Percentiles rank a stretch among this genome's conserved stretches.
Conservation (phyloP, 2,113 vertebrate species). For the Salvelinus fontinalis region DNA sequence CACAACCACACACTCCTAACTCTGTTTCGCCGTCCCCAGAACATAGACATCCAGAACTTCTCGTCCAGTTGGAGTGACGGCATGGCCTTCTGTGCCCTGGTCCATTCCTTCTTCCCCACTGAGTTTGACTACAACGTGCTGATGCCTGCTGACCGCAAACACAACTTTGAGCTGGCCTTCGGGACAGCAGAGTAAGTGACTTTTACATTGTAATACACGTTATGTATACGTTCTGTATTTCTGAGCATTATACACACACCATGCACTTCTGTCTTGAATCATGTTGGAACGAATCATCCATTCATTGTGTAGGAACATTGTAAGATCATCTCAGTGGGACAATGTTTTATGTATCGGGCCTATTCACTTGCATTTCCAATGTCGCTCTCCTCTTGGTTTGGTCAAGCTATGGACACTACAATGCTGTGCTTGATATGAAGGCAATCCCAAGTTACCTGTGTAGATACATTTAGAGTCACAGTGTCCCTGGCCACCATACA, state of each 20-base stretch:
- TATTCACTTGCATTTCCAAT: no score
- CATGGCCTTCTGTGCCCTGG: slow-evolving; percentile 96
- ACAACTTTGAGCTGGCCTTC: slow-evolving; percentile 96
- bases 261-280: no score
- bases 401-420: no score
- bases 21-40: slow-evolving; percentile 65
- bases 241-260: no score
- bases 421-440: no score
- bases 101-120: slow-evolving; percentile 95
- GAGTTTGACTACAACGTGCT: slow-evolving; percentile 91
- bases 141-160: slow-evolving; percentile 82
- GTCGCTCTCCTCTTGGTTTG: no score
- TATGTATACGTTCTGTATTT: no score
- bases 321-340: slow-evolving; percentile 29
- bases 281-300: no score
- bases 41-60: slow-evolving; percentile 97
- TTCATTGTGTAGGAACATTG: slow-evolving; percentile 30
- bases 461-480: neutral
- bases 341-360: slow-evolving; percentile 23
- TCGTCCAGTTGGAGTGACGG: slow-evolving; percentile 97
- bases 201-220: neutral
- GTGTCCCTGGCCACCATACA: neutral
- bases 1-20: neutral
- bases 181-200: slow-evolving; percentile 89
- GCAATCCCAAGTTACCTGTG: no score